Base-by-base conservation (phyloP, 2,888 invertebrate genomes). In the Zhengitettix transpicula region DNA sequence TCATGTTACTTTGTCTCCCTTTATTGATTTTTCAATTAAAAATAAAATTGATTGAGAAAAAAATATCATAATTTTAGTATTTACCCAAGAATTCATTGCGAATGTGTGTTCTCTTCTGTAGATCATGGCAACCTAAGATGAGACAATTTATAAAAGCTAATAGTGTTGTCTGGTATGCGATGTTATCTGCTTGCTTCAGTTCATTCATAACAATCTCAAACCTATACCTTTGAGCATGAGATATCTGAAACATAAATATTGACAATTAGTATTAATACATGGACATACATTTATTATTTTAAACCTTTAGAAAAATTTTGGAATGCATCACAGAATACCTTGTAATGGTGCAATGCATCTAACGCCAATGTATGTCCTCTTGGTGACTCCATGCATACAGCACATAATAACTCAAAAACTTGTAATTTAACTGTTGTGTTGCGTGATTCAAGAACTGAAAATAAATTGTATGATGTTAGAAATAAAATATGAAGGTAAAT, bases 401-500 rank as follows among this genome's bases (percentile, higher is more conserved):
- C 75, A 55, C 75, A 73, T 61, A 75, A 64, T 40, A 76, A 66
- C 65, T 76, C 75, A 63, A 75, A 70, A 15, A 76, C 72, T 65
- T 75, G 74, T 58, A 75, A 73, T 67, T 74, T 75, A 11, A 75
- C 74, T 53, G 74, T 66, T 11, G 71, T 69, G 65, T 73, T 74
- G 40, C 66, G 68, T 11, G 73, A 72, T 55, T 69, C 70, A 62
- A 76, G 58, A 10, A 72, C 76, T 76, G 69, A 14, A 69, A n/a
- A 47, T 14, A 47, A 47, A 47, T 47, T 47, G 8, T 5, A 47
- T 12, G n/a, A n/a, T 42, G n/a, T n/a, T 14, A 14, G 2, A 47
- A 47, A 47, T 2, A 8, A 14, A 14, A 47, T 7, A 47, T 47
- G 12, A 8, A 7, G 2, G 9, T 28, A 2, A 28, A 28, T 28